Conservation (phyloP, 2,113 vertebrate genomes). For the Macaca fascicularis region DNA sequence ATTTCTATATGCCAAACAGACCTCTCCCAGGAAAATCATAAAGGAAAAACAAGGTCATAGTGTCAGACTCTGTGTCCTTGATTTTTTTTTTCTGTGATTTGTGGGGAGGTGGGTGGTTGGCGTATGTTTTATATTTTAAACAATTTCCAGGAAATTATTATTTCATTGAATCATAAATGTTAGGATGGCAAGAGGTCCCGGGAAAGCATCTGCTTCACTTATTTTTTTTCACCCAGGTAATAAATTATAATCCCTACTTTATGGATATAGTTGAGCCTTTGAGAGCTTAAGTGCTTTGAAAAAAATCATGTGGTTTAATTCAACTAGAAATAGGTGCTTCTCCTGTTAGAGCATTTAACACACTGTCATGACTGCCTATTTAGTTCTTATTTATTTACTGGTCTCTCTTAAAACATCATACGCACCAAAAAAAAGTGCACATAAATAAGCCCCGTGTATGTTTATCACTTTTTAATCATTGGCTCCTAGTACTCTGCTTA, state of each 20-base stretch:
- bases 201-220: neutral
- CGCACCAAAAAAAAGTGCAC: neutral
- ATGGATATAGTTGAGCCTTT: neutral
- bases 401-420: neutral
- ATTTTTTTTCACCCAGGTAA: neutral
- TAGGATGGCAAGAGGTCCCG: neutral
- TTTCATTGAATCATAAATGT: neutral
- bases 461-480: neutral
- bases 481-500: neutral
- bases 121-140: neutral
- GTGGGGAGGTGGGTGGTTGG: rapidly evolving
- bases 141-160: neutral
- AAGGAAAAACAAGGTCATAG: neutral
- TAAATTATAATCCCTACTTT: neutral
- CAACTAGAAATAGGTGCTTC: neutral
- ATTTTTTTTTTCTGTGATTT: neutral
- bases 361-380: neutral
- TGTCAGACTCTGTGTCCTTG: neutral
- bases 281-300: neutral
- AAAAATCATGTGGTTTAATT: neutral
- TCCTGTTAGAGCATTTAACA: neutral
- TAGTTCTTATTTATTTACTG: neutral
- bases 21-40: neutral
- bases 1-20: neutral
- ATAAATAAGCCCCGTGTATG: neutral